Evolutionary conservation across 2,888 invertebrate genomes (phyloP).

Genomic region (Cantharis flavilabris): DNA sequence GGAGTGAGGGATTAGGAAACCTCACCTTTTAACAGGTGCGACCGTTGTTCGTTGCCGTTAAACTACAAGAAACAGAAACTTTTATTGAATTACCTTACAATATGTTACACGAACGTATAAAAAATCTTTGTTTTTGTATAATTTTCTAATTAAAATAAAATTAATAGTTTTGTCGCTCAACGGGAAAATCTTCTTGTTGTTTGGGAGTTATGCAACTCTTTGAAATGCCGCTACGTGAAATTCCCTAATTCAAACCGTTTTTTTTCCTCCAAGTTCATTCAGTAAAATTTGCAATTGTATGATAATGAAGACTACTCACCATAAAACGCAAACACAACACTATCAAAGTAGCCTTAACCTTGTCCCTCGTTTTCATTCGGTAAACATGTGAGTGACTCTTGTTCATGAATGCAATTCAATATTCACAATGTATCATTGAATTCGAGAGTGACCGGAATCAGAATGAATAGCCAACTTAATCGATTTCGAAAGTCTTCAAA

Average conservation of each 20-base stretch:
- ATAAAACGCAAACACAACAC: conserved; percentile 3
- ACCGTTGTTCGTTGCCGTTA: conserved; percentile 20
- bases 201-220: neutral
- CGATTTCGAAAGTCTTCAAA: neutral
- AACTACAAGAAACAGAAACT: conserved; percentile 12
- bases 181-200: neutral
- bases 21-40: conserved; percentile 29
- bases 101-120: neutral
- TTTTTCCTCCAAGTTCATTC: conserved; percentile 7
- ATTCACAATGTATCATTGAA: neutral
- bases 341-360: conserved; percentile 17
- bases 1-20: conserved; percentile 19
- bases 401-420: neutral
- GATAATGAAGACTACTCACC: conserved; percentile 12
- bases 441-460: neutral
- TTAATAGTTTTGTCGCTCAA: neutral
- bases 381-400: neutral
- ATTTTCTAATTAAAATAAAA: neutral
- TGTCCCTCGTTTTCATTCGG: conserved; percentile 14
- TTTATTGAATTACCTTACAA: neutral
- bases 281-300: conserved; percentile 20
- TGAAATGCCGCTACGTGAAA: neutral
- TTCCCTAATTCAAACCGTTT: neutral
- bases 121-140: neutral
- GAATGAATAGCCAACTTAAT: neutral